Base-by-base conservation (phyloP, 2,113 vertebrate genomes). In the Anarhynchus alexandrinus region DNA sequence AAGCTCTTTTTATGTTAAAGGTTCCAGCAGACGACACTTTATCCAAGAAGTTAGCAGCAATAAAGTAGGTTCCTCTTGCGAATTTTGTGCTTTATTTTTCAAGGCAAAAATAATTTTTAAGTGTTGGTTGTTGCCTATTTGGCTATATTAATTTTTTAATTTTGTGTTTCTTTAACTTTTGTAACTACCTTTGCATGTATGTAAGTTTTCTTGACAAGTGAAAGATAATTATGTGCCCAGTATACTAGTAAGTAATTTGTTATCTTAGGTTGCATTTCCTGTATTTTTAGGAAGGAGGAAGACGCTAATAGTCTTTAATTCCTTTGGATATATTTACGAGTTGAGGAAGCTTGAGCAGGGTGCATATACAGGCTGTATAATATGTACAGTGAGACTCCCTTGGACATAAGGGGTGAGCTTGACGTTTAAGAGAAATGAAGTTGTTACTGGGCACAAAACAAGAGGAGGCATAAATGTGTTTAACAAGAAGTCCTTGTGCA, bases 31-130 rank as follows among this genome's bases (percentile, higher is more conserved):
- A 99, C 62, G 98, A 98, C 5, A 95, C 97, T 34, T 81, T 98
- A 87, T 98, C 99, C 78, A 99, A 98, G 74, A 99, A 98, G 96
- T 93, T 99, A 29, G 99, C 99, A 27, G 98, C 98, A 9, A 99
- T 99, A 88, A 98, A 98, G 99, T 99, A 98, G 91, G 99, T 98
- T 43, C 27, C 17, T 70, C 17, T 80, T 93, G 7, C 51, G 59
- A 90, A 36, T 91, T 85, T 45, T 11, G 1, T 83, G 12, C 67
- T 59, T 81, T 72, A 36, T 86, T 96, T 89, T 94, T 74, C 21
- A 83, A 69, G 29, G 12, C 30, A 34, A 70, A 62, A 84, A 29
- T 70, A 25, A 12, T 86, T 86, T 91, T 81, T 22, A n/a, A 61
- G 21, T 81, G 17, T 52, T 74, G 40, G 10, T 43, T 43, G 14